phyloP scores from a whole-genome alignment of 2,888 invertebrate species.

The Ernsta delagoae region DNA sequence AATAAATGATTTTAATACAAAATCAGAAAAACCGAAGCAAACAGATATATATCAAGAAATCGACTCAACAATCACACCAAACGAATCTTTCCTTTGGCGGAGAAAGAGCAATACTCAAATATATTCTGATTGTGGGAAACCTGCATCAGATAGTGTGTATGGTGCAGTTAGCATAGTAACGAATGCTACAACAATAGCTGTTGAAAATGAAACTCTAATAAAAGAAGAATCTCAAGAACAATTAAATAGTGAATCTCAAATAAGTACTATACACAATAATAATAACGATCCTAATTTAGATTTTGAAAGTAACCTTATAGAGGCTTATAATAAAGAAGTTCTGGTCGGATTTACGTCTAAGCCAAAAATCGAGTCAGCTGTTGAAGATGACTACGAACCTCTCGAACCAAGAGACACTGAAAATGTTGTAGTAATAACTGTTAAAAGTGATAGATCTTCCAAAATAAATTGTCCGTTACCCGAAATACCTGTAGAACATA shows the following conservation, averaged over 20 bases:
- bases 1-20: slow-evolving; percentile 38
- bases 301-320: slow-evolving; percentile 75
- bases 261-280: slow-evolving; percentile 41
- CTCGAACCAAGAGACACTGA: slow-evolving; percentile 68
- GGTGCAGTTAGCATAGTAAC: slow-evolving; percentile 63
- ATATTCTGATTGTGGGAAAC: slow-evolving; percentile 71
- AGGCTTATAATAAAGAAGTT: slow-evolving; percentile 76
- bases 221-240: slow-evolving; percentile 56
- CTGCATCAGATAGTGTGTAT: slow-evolving; percentile 64
- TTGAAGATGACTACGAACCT: slow-evolving; percentile 78
- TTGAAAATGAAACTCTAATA: slow-evolving; percentile 36
- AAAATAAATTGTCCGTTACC: slow-evolving; percentile 81
- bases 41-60: slow-evolving; percentile 59
- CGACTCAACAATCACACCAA: slow-evolving; percentile 80
- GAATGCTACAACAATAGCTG: slow-evolving; percentile 50
- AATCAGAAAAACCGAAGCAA: slow-evolving; percentile 39
- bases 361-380: slow-evolving; percentile 53
- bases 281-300: slow-evolving; percentile 61
- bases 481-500: slow-evolving; percentile 70
- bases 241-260: slow-evolving; percentile 54
- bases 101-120: slow-evolving; percentile 74
- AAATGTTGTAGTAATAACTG: slow-evolving; percentile 66
- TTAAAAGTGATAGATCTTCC: slow-evolving; percentile 65
- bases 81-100: slow-evolving; percentile 88
- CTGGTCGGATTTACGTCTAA: slow-evolving; percentile 67